Evolutionary conservation across 2,888 invertebrate species (phyloP).

Genomic region (Tipula helvola): DNA sequence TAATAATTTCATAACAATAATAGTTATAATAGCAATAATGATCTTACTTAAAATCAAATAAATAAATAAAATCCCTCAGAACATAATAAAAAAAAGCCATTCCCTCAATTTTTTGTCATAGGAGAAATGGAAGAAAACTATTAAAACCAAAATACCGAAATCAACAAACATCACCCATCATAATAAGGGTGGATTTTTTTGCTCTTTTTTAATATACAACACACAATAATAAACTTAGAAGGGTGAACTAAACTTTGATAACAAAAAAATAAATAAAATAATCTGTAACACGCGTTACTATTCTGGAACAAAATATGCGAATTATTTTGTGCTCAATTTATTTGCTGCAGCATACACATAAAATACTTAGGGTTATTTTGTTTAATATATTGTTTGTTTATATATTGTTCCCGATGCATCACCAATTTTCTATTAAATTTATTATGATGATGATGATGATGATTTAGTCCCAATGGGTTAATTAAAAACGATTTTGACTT

Average conservation of each 20-base stretch:
- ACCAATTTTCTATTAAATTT: constrained; percentile 4
- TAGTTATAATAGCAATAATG: not conserved
- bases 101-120: not conserved
- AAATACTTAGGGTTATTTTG: not conserved
- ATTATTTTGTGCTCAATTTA: not conserved
- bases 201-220: not conserved
- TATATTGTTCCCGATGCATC: not conserved
- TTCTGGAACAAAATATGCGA: not conserved
- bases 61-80: not conserved
- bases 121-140: not conserved
- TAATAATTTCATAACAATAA: not conserved
- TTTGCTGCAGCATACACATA: not conserved
- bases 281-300: not conserved
- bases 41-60: constrained; percentile 4
- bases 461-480: not conserved
- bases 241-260: not conserved
- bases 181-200: not conserved
- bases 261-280: not conserved
- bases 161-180: constrained; percentile 4
- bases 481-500: not conserved
- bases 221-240: not conserved
- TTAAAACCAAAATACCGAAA: constrained; percentile 4
- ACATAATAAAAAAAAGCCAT: not conserved
- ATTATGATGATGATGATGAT: not conserved
- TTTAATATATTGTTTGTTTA: not conserved